A percentile compares a stretch with the other conserved stretches of the same genome.
phyloP scores from a whole-genome alignment of 1,140 invertebrate species.

The Pseudomyrmex sp. region DNA sequence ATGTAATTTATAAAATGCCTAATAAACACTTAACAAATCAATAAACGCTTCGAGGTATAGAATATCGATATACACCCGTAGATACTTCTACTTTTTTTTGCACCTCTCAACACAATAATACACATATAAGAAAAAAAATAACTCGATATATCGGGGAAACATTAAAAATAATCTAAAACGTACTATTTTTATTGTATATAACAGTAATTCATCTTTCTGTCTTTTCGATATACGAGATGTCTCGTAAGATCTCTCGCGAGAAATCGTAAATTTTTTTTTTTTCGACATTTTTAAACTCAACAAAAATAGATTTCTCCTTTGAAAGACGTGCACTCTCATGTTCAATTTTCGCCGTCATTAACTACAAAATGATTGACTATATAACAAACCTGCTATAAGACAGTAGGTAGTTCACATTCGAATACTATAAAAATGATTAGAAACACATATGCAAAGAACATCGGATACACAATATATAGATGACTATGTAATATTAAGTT shows the following conservation, averaged over 20 bases:
- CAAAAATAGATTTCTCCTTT: conserved; percentile 51
- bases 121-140: conserved; percentile 1
- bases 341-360: conserved; percentile 77
- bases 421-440: conserved; percentile 69
- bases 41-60: conserved; percentile 29
- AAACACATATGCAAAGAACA: conserved; percentile 62
- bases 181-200: conserved; percentile 3
- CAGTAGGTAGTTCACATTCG: conserved; percentile 65
- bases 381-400: conserved; percentile 72
- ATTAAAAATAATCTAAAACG: conserved; percentile 25
- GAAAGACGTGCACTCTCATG: conserved; percentile 80
- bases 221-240: neutral
- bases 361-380: conserved; percentile 76
- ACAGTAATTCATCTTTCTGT: conserved; percentile 42
- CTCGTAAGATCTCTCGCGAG: neutral
- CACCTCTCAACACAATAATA: neutral
- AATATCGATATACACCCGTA: conserved; percentile 24
- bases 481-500: neutral
- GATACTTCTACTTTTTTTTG: conserved; percentile 6
- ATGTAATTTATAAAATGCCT: neutral
- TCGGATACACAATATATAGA: conserved; percentile 55
- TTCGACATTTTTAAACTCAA: conserved; percentile 18
- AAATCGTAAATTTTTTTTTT: neutral
- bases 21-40: neutral
- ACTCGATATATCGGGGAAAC: neutral